These are phyloP conservation scores for Marcusenius ussheri DNA, from an alignment of 2,113 vertebrate genomes.

Conservation along the genomic window DNA sequence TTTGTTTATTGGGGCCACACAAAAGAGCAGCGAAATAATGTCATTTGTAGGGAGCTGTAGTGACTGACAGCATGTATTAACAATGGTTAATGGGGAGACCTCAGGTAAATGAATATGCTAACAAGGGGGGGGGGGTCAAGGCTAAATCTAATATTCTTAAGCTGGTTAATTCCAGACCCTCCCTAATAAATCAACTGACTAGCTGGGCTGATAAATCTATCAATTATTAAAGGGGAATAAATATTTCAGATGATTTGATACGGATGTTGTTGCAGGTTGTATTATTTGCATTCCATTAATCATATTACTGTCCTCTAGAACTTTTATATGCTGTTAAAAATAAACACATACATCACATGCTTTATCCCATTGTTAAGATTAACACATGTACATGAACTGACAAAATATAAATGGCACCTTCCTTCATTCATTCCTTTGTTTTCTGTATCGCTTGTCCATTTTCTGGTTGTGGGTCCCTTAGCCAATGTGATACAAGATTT, in stretches of 20 bases:
- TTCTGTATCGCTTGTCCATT: neutral
- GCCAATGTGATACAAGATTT: neutral
- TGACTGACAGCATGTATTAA: conserved; percentile 63
- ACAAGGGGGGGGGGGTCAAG: conserved; percentile 67
- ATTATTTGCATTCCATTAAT: conserved; percentile 24
- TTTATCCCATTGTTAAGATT: neutral
- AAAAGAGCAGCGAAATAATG: conserved; percentile 68
- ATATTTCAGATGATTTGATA: conserved; percentile 82
- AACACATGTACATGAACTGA: neutral
- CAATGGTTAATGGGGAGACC: conserved; percentile 82
- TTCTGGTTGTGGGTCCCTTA: neutral
- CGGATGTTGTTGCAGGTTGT: conserved; percentile 66
- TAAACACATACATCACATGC: neutral
- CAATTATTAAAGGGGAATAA: conserved; percentile 84
- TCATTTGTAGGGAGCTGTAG: conserved; percentile 72
- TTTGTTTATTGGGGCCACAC: conserved; percentile 81
- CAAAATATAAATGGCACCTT: neutral
- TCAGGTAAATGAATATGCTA: conserved; percentile 87
- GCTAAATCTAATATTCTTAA: conserved; percentile 89
- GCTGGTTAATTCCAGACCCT: conserved; percentile 85
- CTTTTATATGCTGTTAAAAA: neutral
- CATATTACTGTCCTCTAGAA: neutral
- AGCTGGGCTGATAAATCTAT: conserved; percentile 79
- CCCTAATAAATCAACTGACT: conserved; percentile 88
- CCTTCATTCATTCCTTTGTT: neutral